Evolutionary conservation across 2,888 invertebrate species (phyloP).

Genomic region (Chrysotoxum bicinctum): DNA sequence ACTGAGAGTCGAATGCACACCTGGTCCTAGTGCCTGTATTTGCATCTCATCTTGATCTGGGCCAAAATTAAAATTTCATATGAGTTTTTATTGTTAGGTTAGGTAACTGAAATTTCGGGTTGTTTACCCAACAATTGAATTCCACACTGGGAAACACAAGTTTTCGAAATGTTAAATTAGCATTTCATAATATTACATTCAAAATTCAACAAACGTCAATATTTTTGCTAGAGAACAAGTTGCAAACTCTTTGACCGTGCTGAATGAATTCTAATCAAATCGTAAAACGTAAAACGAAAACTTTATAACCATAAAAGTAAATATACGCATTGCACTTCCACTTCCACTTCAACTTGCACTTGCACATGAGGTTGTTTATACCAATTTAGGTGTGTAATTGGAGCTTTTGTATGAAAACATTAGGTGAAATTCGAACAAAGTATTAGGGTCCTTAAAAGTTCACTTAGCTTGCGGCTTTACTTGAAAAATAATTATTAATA

Average conservation of each 20-base stretch:
- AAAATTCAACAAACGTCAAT: conserved; percentile 28
- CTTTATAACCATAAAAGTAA: not conserved
- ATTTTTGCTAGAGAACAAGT: not conserved
- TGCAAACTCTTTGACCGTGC: conserved; percentile 7
- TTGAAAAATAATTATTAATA: no score
- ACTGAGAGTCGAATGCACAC: not conserved
- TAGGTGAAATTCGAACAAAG: no score
- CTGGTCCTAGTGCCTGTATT: not conserved
- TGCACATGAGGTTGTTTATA: no score
- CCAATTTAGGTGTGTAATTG: no score
- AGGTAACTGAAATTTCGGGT: not conserved
- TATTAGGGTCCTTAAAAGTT: no score
- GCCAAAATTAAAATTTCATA: conserved; percentile 4
- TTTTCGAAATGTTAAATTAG: conserved; percentile 1
- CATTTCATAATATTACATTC: conserved; percentile 13
- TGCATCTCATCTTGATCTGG: not conserved
- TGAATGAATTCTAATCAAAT: conserved; percentile 19
- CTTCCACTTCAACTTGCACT: no score
- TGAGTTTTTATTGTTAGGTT: not conserved
- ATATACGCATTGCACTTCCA: no score
- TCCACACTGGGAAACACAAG: not conserved
- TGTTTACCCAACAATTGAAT: conserved; percentile 1
- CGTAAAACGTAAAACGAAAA: not conserved
- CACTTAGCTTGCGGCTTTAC: no score
- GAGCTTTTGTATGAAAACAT: no score